A percentile compares a stretch with the other conserved stretches of the same genome.
phyloP scores from a whole-genome alignment of 2,797 vertebrate species.

The Dromococcyx pavoninus region DNA sequence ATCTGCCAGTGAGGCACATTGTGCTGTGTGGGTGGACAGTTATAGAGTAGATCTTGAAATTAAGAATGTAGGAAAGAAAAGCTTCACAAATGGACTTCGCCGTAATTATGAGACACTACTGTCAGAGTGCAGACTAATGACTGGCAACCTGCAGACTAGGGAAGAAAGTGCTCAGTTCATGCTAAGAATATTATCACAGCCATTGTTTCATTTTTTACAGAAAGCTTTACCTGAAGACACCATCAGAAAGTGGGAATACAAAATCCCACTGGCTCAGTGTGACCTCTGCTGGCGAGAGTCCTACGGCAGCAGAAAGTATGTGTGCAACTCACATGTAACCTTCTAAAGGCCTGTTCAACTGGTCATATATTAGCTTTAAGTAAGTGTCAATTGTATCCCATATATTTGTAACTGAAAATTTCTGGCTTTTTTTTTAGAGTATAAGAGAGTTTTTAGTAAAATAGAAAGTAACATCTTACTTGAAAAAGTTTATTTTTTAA shows the following conservation, averaged over 20 bases:
- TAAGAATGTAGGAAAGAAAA: neutral
- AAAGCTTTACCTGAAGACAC: neutral
- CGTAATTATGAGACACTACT: neutral
- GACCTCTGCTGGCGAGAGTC: conserved; percentile 63
- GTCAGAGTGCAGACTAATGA: neutral
- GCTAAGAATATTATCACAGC: neutral
- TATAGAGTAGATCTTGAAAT: neutral
- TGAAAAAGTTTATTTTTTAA: neutral
- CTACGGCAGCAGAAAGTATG: neutral
- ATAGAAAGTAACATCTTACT: neutral
- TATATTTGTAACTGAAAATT: neutral
- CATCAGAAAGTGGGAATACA: neutral
- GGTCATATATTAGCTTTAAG: neutral
- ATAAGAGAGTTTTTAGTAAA: neutral
- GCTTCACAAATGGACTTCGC: neutral
- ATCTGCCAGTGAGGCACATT: neutral
- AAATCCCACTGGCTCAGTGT: conserved; percentile 1
- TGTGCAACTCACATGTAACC: neutral
- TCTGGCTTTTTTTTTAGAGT: neutral
- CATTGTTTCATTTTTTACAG: neutral
- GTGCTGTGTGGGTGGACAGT: neutral
- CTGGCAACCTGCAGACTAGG: neutral
- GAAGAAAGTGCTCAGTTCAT: neutral
- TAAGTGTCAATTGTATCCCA: neutral
- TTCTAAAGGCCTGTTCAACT: neutral